phyloP scores from a whole-genome alignment of 2,797 vertebrate species.

The Hypotaenidia philippensis region DNA sequence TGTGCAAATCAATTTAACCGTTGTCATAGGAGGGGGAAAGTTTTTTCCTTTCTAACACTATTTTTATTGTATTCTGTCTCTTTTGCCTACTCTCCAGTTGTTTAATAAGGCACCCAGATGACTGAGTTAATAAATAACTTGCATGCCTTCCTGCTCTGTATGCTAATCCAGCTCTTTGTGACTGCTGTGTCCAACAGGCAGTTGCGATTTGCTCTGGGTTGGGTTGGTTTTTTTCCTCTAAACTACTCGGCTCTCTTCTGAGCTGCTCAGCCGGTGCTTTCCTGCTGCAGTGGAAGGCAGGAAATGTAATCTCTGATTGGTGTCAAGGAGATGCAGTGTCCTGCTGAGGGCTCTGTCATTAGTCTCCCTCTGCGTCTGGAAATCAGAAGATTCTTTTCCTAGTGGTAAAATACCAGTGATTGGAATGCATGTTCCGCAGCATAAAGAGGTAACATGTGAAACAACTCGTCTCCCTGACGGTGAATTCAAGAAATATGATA shows the following conservation, averaged over 20 bases:
- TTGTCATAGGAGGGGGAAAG: not conserved
- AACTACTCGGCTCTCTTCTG: constrained; percentile 1
- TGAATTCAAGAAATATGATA: not conserved
- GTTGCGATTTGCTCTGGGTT: not conserved
- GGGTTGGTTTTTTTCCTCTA: not conserved
- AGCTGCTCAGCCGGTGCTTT: constrained; percentile 35
- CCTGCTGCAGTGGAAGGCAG: constrained; percentile 31
- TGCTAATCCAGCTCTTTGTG: not conserved
- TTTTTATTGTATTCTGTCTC: not conserved
- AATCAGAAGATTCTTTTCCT: constrained; percentile 42
- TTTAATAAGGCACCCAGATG: not conserved
- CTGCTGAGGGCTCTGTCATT: constrained; percentile 55
- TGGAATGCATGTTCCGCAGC: not conserved
- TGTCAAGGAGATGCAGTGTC: constrained; percentile 25
- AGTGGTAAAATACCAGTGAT: constrained; percentile 20
- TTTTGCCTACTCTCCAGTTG: not conserved
- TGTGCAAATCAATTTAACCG: not conserved
- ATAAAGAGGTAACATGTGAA: constrained; percentile 5
- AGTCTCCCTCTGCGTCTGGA: constrained; percentile 27
- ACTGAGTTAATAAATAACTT: constrained; percentile 4
- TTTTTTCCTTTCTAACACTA: not conserved
- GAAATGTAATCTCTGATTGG: constrained; percentile 64
- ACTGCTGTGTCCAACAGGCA: not conserved
- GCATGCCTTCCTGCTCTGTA: not conserved
- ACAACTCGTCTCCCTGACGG: constrained; percentile 2